These are phyloP conservation scores for Zaprionus obscuricornis DNA, from an alignment of 2,888 invertebrate genomes.

Conservation along the genomic window DNA sequence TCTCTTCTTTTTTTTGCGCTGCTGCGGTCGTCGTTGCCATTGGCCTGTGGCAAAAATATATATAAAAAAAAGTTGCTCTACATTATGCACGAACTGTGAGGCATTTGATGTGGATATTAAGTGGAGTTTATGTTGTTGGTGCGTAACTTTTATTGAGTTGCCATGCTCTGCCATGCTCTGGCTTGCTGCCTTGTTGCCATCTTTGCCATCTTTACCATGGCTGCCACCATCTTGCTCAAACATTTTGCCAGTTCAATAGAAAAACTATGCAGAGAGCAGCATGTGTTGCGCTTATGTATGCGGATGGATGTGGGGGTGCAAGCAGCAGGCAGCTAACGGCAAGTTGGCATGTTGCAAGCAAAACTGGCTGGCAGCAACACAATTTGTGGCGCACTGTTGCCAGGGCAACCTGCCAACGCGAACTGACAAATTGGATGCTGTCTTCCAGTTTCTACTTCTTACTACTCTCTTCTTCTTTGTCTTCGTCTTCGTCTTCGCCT, in stretches of 20 bases:
- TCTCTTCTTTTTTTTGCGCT: no score
- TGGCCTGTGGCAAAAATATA: constrained; percentile 25
- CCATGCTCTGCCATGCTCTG: constrained; percentile 11
- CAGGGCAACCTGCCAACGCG: no score
- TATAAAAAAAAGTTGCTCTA: constrained; percentile 23
- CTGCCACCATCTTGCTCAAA: no score
- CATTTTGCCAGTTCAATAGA: not conserved
- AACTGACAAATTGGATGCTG: constrained; percentile 1
- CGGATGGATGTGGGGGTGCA: not conserved
- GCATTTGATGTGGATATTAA: constrained; percentile 59
- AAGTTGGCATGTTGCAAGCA: no score
- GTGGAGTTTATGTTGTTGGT: constrained; percentile 58
- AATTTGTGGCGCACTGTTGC: not conserved
- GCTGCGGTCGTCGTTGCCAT: not conserved
- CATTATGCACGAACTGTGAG: constrained; percentile 54
- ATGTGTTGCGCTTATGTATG: not conserved
- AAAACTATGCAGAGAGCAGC: not conserved
- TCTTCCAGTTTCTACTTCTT: no score
- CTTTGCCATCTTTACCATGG: no score
- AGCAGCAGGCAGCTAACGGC: no score
- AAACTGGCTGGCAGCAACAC: not conserved
- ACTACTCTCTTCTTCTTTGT: no score
- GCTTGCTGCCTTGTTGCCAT: constrained; percentile 26
- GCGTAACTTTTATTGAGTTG: constrained; percentile 55
- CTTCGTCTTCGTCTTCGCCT: no score